Percentiles rank a stretch among this genome's conserved stretches.
These are phyloP conservation scores for Boloria selene DNA, from an alignment of 2,888 invertebrate genomes.

Conservation along the genomic window DNA sequence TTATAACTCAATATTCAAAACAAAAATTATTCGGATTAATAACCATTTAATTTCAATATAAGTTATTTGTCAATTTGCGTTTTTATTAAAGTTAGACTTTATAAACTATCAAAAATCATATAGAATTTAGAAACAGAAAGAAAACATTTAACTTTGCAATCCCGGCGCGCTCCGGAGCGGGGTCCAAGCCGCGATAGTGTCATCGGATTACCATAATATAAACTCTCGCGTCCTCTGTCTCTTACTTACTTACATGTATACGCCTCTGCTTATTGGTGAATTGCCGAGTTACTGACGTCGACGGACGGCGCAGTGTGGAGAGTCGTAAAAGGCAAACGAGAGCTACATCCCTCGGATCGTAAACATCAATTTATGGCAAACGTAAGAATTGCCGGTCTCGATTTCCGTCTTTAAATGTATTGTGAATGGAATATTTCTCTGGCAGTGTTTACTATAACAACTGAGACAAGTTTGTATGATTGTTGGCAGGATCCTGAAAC, in stretches of 20 bases:
- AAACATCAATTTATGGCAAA: not conserved
- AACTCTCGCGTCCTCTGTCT: not conserved
- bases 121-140: not conserved
- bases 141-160: not conserved
- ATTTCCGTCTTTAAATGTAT: not conserved
- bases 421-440: not conserved
- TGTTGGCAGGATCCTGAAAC: conserved; percentile 88
- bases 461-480: conserved; percentile 8
- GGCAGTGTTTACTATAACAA: not conserved
- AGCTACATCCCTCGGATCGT: conserved; percentile 2
- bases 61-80: no score
- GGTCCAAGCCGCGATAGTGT: conserved; percentile 3
- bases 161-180: not conserved
- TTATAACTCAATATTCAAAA: no score
- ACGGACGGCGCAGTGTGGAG: no score
- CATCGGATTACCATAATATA: conserved; percentile 20
- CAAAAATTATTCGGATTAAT: no score
- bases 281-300: no score
- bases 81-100: no score
- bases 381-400: not conserved
- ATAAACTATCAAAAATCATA: no score
- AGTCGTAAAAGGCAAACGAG: conserved; percentile 1
- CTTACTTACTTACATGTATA: conserved; percentile 12
- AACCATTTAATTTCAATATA: no score
- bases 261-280: not conserved